Percentiles rank a stretch among this genome's conserved stretches.
These are phyloP conservation scores for Loriculus beryllinus DNA, from an alignment of 2,797 vertebrate genomes.

Conservation along the genomic window DNA sequence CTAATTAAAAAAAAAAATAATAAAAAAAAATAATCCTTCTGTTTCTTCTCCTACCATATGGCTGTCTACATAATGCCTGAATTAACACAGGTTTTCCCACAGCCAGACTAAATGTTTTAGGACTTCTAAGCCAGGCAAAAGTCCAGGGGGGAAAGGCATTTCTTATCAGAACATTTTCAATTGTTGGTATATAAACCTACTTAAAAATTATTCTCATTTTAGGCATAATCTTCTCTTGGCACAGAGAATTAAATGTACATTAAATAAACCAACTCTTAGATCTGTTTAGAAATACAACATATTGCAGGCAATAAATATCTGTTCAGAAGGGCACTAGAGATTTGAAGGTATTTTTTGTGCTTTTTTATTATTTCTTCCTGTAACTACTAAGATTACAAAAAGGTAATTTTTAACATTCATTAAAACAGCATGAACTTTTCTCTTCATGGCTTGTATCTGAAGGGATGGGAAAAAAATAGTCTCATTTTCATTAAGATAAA, in stretches of 20 bases:
- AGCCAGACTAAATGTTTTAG: background rate
- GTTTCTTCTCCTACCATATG: background rate
- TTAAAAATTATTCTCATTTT: background rate
- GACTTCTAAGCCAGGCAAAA: background rate
- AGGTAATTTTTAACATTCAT: conserved; percentile 9
- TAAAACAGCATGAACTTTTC: background rate
- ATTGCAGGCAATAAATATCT: conserved; percentile 1
- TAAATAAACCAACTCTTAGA: background rate
- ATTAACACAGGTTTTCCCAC: background rate
- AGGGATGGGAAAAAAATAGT: background rate
- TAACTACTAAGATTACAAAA: background rate
- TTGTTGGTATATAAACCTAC: background rate
- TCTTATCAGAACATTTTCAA: background rate
- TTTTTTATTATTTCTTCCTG: background rate
- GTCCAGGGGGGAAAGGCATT: background rate
- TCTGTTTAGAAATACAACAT: conserved; percentile 9
- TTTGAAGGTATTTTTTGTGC: background rate
- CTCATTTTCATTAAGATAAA: background rate
- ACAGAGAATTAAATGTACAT: background rate
- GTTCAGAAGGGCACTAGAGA: background rate
- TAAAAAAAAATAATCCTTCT: background rate
- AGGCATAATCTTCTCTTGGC: background rate
- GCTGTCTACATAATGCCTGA: background rate
- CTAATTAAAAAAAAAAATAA: background rate
- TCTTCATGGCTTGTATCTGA: background rate